Percentiles rank a stretch among this genome's conserved stretches.
Evolutionary conservation across 2,797 vertebrate species (phyloP).

Genomic region (Onychomys torridus): DNA sequence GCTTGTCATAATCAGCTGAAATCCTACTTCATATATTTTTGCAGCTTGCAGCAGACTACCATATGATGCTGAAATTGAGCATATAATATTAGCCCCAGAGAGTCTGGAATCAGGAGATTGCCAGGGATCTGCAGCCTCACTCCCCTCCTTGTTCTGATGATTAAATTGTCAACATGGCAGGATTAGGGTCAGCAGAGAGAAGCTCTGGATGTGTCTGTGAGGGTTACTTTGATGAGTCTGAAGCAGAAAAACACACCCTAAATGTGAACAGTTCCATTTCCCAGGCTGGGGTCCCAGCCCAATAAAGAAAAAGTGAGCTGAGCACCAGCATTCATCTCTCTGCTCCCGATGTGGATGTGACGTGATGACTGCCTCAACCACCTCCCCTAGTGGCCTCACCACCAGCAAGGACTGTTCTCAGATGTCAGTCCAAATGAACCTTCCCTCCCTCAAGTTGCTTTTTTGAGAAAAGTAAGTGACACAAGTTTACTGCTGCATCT

Average conservation of each 20-base stretch:
- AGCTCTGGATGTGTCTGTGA: neutral
- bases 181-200: neutral
- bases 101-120: neutral
- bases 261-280: neutral
- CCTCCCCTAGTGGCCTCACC: neutral
- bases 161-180: neutral
- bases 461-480: neutral
- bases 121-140: neutral
- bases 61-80: neutral
- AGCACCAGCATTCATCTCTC: neutral
- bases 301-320: neutral
- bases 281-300: neutral
- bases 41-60: no score
- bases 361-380: no score
- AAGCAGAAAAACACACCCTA: neutral
- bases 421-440: neutral
- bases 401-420: neutral
- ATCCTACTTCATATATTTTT: no score
- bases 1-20: no score
- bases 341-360: no score
- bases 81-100: neutral
- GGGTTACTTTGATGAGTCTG: neutral
- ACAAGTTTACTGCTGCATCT: neutral
- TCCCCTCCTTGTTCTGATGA: neutral
- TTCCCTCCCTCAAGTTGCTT: neutral